Base-by-base conservation (phyloP, 2,888 invertebrate species). In the Alitta virens region DNA sequence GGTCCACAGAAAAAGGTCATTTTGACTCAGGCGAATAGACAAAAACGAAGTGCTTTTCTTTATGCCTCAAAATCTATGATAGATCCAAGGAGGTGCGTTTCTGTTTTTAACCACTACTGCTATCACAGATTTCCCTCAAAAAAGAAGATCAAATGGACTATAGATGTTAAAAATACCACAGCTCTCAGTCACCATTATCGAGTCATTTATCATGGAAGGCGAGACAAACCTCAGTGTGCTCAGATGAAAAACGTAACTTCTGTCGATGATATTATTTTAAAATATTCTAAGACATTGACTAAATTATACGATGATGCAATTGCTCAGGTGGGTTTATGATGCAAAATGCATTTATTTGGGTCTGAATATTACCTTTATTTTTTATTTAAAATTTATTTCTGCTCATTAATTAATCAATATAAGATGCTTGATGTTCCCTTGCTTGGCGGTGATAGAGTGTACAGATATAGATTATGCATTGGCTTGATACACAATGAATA, bases 91-190 rank as follows among this genome's bases (percentile, higher is more conserved):
- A 27, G 38, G 12, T 69, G 69, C 40, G 38, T 66, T 3, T 64
- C 63, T 16, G 63, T 68, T 18, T 68, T 69, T 56, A 69, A 69
- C 33, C 69, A 69, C 42, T 69, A 69, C 53, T 69, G 69, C 52
- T 62, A 50, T n/a, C 49, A 59, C 5, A 53, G 63, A 5, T 55
- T 60, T 33, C 55, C 59, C 2, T 21, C 18, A 9, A 38, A 26
- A 9, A 26, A 24, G 38, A 60, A 40, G 40, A 21, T 18, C 7
- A 26, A n/a, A 7, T 52, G 42, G 33, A 57, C 61, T 9, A 25
- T 63, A 14, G 64, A 64, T 46, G 60, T 61, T 2, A 42, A 46
- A 18, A 18, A 14, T 23, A 21, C 23, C 5, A 16, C 67, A 2
- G 66, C 67, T n/a, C 21, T 46, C 16, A 65, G 62, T 26, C 68